Evolutionary conservation across 1,140 invertebrate species (phyloP).

Genomic region (Drosophila pectinifera): DNA sequence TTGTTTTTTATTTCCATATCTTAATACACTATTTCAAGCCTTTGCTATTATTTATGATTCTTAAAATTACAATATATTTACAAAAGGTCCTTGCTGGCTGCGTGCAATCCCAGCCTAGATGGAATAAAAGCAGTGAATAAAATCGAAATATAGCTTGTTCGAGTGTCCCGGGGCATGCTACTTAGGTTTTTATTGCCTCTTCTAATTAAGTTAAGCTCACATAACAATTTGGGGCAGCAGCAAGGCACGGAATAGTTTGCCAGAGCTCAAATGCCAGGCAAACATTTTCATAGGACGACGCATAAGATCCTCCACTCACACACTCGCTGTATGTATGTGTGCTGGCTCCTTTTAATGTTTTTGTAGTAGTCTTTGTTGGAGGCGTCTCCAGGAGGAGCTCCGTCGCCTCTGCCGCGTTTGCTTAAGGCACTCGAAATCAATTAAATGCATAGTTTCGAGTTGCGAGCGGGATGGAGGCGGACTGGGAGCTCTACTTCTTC

Average conservation of each 20-base stretch:
- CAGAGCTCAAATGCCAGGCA: slow-evolving; percentile 43
- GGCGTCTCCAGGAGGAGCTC: background rate
- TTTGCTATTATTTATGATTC: too few relatives aligned
- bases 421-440: slow-evolving; percentile 75
- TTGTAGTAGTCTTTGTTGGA: slow-evolving; percentile 9
- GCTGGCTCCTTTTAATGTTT: slow-evolving; percentile 7
- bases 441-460: slow-evolving; percentile 82
- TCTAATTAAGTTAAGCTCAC: slow-evolving; percentile 52
- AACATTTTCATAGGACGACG: slow-evolving; percentile 40
- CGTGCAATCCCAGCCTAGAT: background rate
- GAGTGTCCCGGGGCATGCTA: slow-evolving; percentile 5
- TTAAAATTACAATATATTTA: too few relatives aligned
- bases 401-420: slow-evolving; percentile 36
- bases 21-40: background rate
- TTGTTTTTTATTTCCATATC: too few relatives aligned
- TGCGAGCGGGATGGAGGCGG: slow-evolving; percentile 8
- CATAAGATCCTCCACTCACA: too few relatives aligned
- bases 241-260: slow-evolving; percentile 27
- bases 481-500: background rate
- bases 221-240: slow-evolving; percentile 29
- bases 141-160: slow-evolving; percentile 37
- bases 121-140: slow-evolving; percentile 22
- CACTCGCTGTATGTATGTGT: background rate
- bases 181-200: slow-evolving; percentile 39
- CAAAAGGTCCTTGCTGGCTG: too few relatives aligned